Evolutionary conservation across 92 coral and sea anemone species (phyloP).

Genomic region (Epizoanthus scotinus): DNA sequence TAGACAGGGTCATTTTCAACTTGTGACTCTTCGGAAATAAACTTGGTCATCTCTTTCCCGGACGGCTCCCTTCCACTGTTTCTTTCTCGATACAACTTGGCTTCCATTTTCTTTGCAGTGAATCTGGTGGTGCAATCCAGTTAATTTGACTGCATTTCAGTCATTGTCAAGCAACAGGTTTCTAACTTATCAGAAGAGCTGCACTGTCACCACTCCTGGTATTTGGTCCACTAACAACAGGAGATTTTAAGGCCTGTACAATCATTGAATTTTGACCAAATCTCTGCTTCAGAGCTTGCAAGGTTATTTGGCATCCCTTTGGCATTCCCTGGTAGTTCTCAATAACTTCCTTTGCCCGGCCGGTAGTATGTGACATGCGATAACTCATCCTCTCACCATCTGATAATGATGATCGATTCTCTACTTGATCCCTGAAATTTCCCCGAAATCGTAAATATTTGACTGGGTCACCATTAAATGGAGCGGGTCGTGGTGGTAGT

Average conservation of each 20-base stretch:
- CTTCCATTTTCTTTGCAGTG: conserved; percentile 41
- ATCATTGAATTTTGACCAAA: conserved; percentile 50
- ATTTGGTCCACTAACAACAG: conserved; percentile 40
- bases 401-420: conserved; percentile 10
- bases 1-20: conserved; percentile 55
- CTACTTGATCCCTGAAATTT: conserved; percentile 44
- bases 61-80: conserved; percentile 42
- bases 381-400: conserved; percentile 22
- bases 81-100: conserved; percentile 38
- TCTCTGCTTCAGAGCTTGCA: conserved; percentile 24
- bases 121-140: conserved; percentile 40
- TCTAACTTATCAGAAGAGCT: conserved; percentile 47
- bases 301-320: conserved; percentile 39
- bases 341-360: conserved; percentile 32
- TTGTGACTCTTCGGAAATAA: conserved; percentile 42
- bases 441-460: conserved; percentile 34
- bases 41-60: conserved; percentile 36
- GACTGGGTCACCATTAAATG: conserved; percentile 45
- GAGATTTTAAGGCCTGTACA: conserved; percentile 47
- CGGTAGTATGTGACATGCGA: conserved; percentile 30
- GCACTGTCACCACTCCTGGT: conserved; percentile 34
- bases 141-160: conserved; percentile 27
- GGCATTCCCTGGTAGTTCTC: conserved; percentile 45
- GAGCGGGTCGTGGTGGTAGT: conserved; percentile 42
- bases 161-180: conserved; percentile 44